Conservation (phyloP, 1,140 invertebrate species). For the silkworm (Bombyx mori) region DNA sequence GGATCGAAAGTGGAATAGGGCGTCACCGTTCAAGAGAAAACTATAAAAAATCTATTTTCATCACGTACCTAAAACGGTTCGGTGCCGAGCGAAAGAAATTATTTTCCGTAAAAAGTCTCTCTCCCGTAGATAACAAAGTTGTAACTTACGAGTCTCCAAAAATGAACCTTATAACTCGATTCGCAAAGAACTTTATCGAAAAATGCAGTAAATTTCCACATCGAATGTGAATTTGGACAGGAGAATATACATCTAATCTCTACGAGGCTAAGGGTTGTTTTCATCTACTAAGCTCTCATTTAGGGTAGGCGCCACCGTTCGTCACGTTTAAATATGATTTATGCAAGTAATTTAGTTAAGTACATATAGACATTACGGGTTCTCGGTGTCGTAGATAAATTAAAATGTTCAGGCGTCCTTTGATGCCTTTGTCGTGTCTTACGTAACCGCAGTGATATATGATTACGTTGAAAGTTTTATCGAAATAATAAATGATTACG, state of each 20-base stretch:
- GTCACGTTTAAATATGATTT: slow-evolving; percentile 66
- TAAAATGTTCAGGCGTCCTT: slow-evolving; percentile 44
- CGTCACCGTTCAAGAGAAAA: too few relatives aligned
- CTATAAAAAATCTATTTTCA: too few relatives aligned
- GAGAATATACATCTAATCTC: too few relatives aligned
- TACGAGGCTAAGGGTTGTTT: too few relatives aligned
- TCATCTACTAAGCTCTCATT: too few relatives aligned
- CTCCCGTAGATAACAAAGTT: background rate
- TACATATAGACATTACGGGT: slow-evolving; percentile 57
- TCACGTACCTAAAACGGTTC: too few relatives aligned
- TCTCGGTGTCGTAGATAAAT: slow-evolving; percentile 40
- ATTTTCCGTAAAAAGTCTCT: background rate
- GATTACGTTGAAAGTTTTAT: background rate
- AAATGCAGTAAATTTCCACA: background rate
- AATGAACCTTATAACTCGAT: background rate
- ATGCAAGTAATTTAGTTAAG: slow-evolving; percentile 67
- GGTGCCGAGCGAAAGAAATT: too few relatives aligned
- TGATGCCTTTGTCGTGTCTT: slow-evolving; percentile 17
- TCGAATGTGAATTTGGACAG: too few relatives aligned
- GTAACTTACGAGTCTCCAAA: background rate
- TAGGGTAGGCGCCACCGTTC: slow-evolving; percentile 28
- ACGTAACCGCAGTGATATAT: slow-evolving; percentile 30
- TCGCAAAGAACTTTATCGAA: background rate
- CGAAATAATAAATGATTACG: too few relatives aligned
- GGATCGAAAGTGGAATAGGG: too few relatives aligned